A percentile compares a stretch with the other conserved stretches of the same genome.
Conservation (phyloP, 2,888 invertebrate genomes). For the Ophonus ardosiacus region DNA sequence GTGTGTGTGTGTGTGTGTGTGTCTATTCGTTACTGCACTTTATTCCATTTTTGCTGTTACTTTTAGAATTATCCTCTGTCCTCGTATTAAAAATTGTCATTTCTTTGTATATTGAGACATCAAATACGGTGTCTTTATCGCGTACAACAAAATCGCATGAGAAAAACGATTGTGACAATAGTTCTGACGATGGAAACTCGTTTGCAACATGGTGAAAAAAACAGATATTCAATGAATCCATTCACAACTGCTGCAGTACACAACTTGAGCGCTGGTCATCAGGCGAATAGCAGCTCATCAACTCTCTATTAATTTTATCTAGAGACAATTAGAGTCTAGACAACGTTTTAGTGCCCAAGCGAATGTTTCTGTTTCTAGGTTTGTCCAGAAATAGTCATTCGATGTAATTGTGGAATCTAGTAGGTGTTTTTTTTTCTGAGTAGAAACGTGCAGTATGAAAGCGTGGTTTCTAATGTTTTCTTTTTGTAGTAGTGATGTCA, state of each 20-base stretch:
- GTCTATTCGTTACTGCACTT: no score
- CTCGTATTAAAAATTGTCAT: no score
- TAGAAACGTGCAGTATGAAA: background rate
- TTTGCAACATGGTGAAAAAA: slow-evolving; percentile 12
- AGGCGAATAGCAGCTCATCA: background rate
- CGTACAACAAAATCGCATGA: background rate
- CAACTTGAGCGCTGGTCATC: background rate
- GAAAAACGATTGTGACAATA: background rate
- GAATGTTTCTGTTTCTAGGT: background rate
- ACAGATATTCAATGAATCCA: slow-evolving; percentile 8
- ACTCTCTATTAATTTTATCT: background rate
- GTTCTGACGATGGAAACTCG: slow-evolving; percentile 8
- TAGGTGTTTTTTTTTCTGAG: background rate
- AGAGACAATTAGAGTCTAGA: background rate
- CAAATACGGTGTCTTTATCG: background rate
- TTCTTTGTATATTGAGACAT: no score
- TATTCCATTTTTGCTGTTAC: no score
- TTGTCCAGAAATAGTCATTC: background rate
- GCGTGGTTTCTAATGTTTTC: background rate
- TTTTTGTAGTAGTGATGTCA: no score
- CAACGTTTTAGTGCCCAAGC: background rate
- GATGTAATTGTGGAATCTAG: no score
- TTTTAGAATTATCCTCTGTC: no score
- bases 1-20: no score
- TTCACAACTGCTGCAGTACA: background rate